Base-by-base conservation (phyloP, 2,113 vertebrate genomes). In the Chitala chitala region DNA sequence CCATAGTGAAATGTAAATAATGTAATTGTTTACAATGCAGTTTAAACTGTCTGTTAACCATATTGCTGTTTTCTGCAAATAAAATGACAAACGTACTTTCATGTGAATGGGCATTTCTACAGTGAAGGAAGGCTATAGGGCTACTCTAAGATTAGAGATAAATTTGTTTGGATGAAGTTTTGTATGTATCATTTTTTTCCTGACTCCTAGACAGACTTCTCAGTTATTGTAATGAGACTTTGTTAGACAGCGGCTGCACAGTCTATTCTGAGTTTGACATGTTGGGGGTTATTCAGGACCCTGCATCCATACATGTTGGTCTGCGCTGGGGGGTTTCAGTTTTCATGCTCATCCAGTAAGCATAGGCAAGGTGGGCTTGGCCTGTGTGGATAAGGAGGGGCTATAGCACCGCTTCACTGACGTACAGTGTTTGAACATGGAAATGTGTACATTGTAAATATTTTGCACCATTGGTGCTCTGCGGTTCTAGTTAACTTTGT, bases 1-100 rank as follows among this genome's bases (percentile, higher is more conserved):
- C 73, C 68, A 53, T 80, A 69, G 81, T 81, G 78, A 73, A 86
- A 86, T 89, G 88, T 90, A 89, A 86, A 90, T 89, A 83, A 82
- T 82, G 77, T 88, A 80, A 78, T 80, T 64, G 78, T 81, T 86
- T 86, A 78, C 78, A 80, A 63, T 73, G 68, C 75, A 78, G 79
- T 82, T 82, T 78, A 58, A 79, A 83, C 77, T 73, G 73, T 51
- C 15, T 17, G 26, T 81, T 83, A 81, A 73, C 77, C 85, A 81
- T 79, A 71, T 81, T 85, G 84, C 84, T 87, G 84, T 83, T 85
- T 79, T 86, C 82, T 88, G 88, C 75, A 79, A 73, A 69, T 72
- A 73, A 72, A 50, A 59, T 63, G 36, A 55, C 7, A 71, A 50
- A 29, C n/a, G 54, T 33, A 38, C 51, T 66, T 55, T 69, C 46